These are phyloP conservation scores for Chouioia cunea DNA, from an alignment of 2,888 invertebrate species.

Conservation along the genomic window DNA sequence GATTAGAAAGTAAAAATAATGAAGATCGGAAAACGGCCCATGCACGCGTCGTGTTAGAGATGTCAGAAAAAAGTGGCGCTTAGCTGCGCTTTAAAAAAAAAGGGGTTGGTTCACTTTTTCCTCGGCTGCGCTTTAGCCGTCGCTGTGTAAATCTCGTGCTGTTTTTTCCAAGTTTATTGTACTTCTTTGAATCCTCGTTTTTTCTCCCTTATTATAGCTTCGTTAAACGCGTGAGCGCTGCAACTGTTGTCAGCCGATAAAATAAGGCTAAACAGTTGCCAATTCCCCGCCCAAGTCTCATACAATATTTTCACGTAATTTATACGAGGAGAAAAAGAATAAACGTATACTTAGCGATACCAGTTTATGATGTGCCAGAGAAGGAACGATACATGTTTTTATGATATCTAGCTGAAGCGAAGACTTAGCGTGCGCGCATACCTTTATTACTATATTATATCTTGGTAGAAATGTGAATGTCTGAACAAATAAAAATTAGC, in stretches of 20 bases:
- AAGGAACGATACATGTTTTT: slow-evolving; percentile 68
- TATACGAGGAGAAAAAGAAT: slow-evolving; percentile 51
- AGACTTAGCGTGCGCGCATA: slow-evolving; percentile 68
- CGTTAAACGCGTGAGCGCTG: slow-evolving; percentile 39
- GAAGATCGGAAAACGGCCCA: slow-evolving; percentile 30
- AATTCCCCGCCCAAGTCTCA: slow-evolving; percentile 34
- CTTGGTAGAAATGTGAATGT: slow-evolving; percentile 69
- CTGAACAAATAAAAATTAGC: slow-evolving; percentile 68
- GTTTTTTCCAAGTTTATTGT: slow-evolving; percentile 35
- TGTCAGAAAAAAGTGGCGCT: slow-evolving; percentile 38
- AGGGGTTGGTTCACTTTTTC: slow-evolving; percentile 40
- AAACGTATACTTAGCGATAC: slow-evolving; percentile 68
- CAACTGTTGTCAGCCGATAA: slow-evolving; percentile 27
- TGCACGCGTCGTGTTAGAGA: slow-evolving; percentile 15
- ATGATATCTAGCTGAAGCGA: slow-evolving; percentile 69
- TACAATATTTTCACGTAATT: slow-evolving; percentile 48
- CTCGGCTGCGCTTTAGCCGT: slow-evolving; percentile 22
- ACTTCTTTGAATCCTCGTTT: slow-evolving; percentile 42
- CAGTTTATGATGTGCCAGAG: slow-evolving; percentile 68
- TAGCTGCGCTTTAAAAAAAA: not conserved
- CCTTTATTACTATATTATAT: slow-evolving; percentile 69
- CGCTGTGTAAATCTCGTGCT: slow-evolving; percentile 34
- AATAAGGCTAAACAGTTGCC: slow-evolving; percentile 22
- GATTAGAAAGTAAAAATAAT: slow-evolving; percentile 22
- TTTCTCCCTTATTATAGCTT: slow-evolving; percentile 42